phyloP scores from a whole-genome alignment of 2,888 invertebrate genomes.

The Phyllotreta striolata region DNA sequence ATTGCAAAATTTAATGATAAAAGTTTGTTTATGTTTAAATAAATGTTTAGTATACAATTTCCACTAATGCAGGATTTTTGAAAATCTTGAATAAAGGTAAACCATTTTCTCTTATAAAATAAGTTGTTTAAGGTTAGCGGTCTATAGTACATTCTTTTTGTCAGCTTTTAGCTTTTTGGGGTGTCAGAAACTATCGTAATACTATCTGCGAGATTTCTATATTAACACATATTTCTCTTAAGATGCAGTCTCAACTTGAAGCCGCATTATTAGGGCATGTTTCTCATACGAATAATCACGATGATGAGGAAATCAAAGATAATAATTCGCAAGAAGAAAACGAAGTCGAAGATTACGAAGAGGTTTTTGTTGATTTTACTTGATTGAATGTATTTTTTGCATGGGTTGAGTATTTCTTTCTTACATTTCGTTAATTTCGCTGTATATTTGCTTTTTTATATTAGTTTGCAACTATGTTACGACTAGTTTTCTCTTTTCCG shows the following conservation, averaged over 20 bases:
- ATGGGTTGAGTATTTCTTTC: constrained; percentile 35
- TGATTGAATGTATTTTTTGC: constrained; percentile 40
- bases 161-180: constrained; percentile 44
- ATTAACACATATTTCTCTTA: constrained; percentile 51
- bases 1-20: constrained; percentile 29
- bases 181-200: constrained; percentile 38
- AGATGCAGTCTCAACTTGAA: constrained; percentile 62
- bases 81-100: constrained; percentile 31
- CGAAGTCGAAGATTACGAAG: constrained; percentile 68
- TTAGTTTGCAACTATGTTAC: constrained; percentile 5
- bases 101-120: constrained; percentile 14
- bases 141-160: constrained; percentile 37
- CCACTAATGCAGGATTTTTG: constrained; percentile 15
- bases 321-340: constrained; percentile 65
- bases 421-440: constrained; percentile 33
- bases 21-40: constrained; percentile 32
- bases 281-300: constrained; percentile 55
- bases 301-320: constrained; percentile 49
- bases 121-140: constrained; percentile 31
- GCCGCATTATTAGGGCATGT: constrained; percentile 61
- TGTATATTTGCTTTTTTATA: constrained; percentile 18
- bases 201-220: constrained; percentile 35
- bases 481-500: background rate
- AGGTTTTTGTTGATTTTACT: constrained; percentile 57
- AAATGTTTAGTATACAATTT: constrained; percentile 29